These are phyloP conservation scores for Girardia tigrina DNA, from an alignment of 2,888 invertebrate species.

Conservation along the genomic window DNA sequence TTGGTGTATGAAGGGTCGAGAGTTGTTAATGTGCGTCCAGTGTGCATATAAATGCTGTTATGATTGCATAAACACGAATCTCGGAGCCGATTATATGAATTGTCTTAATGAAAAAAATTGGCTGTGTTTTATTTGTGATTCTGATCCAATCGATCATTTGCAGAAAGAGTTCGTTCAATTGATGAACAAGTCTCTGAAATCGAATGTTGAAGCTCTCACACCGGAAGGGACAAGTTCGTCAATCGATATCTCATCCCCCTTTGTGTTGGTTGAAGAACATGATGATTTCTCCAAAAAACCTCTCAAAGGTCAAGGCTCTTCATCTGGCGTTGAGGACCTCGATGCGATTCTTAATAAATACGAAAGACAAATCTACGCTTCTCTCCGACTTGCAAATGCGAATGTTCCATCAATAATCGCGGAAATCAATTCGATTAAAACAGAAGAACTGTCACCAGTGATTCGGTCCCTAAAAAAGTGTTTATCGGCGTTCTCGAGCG, in stretches of 20 bases:
- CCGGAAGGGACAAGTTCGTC: neutral
- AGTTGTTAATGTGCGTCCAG: neutral
- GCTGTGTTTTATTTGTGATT: constrained; percentile 8
- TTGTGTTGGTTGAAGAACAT: neutral
- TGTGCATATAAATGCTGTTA: constrained; percentile 10
- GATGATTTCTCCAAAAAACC: neutral
- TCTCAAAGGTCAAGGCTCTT: too few species aligned
- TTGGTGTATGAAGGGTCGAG: neutral
- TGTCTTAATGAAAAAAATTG: neutral
- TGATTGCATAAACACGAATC: neutral
- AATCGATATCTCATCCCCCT: neutral
- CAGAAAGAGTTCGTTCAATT: neutral
- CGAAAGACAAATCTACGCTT: neutral
- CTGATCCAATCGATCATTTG: neutral
- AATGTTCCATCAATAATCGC: neutral
- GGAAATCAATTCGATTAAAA: neutral
- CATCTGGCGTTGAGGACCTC: neutral
- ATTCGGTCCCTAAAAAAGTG: neutral
- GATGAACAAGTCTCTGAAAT: neutral
- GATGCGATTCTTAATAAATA: neutral
- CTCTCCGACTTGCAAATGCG: neutral
- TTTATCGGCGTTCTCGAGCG: neutral
- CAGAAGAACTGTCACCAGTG: neutral
- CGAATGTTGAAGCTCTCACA: neutral
- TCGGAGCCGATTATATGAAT: neutral